phyloP scores from a whole-genome alignment of 2,888 invertebrate species.

The Macrophya alboannulata region DNA sequence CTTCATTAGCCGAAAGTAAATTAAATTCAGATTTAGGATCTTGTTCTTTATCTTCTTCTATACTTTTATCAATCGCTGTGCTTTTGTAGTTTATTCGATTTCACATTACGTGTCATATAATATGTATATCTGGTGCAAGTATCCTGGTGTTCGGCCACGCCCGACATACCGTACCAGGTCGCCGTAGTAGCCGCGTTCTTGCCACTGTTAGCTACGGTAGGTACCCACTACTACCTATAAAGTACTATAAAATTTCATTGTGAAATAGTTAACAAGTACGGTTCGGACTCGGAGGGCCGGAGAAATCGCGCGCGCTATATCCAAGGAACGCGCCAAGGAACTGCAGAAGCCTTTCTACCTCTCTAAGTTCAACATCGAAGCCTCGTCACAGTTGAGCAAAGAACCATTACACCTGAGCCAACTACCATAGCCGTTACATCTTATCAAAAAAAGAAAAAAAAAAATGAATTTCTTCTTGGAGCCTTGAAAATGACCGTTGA shows the following conservation, averaged over 20 bases:
- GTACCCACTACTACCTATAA: not conserved
- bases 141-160: slow-evolving; percentile 33
- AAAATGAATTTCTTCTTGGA: not conserved
- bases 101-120: not conserved
- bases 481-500: not conserved
- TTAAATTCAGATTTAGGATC: too few species aligned
- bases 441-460: slow-evolving; percentile 6
- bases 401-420: slow-evolving; percentile 3
- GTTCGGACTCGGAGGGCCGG: slow-evolving; percentile 21
- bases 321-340: slow-evolving; percentile 31
- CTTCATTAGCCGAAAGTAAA: not conserved
- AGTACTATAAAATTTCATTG: slow-evolving; percentile 50
- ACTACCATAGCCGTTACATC: not conserved
- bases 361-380: slow-evolving; percentile 48
- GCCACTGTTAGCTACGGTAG: slow-evolving; percentile 18
- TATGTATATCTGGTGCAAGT: not conserved
- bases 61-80: not conserved
- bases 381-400: slow-evolving; percentile 29
- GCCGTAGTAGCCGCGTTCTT: not conserved
- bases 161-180: slow-evolving; percentile 31
- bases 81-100: not conserved
- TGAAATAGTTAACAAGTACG: slow-evolving; percentile 48
- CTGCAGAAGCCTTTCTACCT: slow-evolving; percentile 50
- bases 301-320: slow-evolving; percentile 40
- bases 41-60: not conserved